Evolutionary conservation across 2,113 vertebrate genomes (phyloP).

Genomic region (Monarcha castaneiventris): DNA sequence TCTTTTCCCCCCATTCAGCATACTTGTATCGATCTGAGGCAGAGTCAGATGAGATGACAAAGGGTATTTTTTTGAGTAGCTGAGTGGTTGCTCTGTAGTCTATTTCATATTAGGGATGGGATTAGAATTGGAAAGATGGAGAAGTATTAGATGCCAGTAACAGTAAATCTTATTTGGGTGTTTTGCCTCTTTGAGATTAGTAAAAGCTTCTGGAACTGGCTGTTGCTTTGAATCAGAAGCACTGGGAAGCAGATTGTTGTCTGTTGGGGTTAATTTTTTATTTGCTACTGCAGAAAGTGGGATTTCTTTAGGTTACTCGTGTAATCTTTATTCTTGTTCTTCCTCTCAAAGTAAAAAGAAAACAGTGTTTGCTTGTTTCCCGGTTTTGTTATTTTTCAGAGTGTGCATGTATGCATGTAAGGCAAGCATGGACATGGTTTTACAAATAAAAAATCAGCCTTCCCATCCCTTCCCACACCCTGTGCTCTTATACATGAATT

Average conservation of each 20-base stretch:
- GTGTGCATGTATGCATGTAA: background rate
- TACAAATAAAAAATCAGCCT: background rate
- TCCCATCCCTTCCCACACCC: background rate
- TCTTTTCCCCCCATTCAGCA: background rate
- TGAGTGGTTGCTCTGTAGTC: conserved; percentile 23
- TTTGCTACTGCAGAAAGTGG: background rate
- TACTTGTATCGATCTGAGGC: background rate
- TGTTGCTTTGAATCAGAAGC: background rate
- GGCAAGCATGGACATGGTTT: background rate
- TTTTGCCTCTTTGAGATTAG: background rate
- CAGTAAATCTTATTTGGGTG: background rate
- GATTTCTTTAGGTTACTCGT: background rate
- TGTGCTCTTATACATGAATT: background rate
- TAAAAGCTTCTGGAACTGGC: background rate
- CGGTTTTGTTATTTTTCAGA: background rate
- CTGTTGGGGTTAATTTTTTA: background rate
- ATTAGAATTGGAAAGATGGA: conserved; percentile 4
- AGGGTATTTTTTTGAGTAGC: conserved; percentile 17
- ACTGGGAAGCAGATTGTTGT: background rate
- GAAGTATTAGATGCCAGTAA: background rate
- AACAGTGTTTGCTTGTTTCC: background rate
- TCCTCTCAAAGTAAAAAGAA: background rate
- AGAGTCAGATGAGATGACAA: background rate
- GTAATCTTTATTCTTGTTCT: background rate
- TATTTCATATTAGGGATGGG: background rate